Evolutionary conservation across 2,888 invertebrate genomes (phyloP).

Genomic region (Lycaena phlaeas): DNA sequence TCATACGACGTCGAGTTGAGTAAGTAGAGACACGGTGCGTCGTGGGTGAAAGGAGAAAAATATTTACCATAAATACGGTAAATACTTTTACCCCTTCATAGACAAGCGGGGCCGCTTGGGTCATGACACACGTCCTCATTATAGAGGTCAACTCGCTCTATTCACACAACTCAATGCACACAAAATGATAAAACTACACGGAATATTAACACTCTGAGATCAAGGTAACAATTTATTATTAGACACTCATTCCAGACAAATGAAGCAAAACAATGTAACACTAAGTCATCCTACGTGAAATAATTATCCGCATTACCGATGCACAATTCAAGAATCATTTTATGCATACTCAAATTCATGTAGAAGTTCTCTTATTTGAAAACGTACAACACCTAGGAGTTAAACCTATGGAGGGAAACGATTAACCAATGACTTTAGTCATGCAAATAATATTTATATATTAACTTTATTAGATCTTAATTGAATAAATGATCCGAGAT

Average conservation of each 20-base stretch:
- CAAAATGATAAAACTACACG: conserved; percentile 60
- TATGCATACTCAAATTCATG: conserved; percentile 1
- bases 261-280: conserved; percentile 2
- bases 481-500: background rate
- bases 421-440: conserved; percentile 4
- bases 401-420: conserved; percentile 8
- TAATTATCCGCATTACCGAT: background rate
- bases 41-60: too few relatives aligned
- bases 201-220: conserved; percentile 59
- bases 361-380: background rate
- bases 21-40: background rate
- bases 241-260: conserved; percentile 11
- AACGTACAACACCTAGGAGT: conserved; percentile 10
- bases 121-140: too few relatives aligned
- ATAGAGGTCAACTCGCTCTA: too few relatives aligned
- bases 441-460: conserved; percentile 8
- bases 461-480: conserved; percentile 5
- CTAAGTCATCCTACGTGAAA: background rate
- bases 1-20: conserved; percentile 33
- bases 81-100: too few relatives aligned
- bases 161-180: background rate
- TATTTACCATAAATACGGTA: too few relatives aligned
- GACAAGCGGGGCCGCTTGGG: too few relatives aligned
- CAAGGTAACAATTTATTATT: conserved; percentile 43
- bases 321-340: conserved; percentile 13